Conservation (phyloP, 2,888 invertebrate species). For the Cosmia trapezina region DNA sequence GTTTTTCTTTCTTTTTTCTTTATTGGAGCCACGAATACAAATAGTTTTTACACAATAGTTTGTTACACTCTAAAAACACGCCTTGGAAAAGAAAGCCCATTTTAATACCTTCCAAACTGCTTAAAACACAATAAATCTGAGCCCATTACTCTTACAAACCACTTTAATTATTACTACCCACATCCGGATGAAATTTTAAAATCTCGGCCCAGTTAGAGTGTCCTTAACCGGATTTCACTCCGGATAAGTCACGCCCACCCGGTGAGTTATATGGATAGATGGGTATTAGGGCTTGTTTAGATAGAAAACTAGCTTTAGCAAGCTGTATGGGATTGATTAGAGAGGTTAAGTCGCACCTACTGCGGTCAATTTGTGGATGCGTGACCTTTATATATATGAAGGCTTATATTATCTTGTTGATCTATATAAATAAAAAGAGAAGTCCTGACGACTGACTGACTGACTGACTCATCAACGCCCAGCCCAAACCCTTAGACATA, state of each 20-base stretch:
- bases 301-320: neutral
- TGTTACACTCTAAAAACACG: neutral
- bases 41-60: neutral
- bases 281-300: conserved; percentile 6
- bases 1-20: no score
- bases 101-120: neutral
- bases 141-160: conserved; percentile 40
- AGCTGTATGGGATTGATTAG: neutral
- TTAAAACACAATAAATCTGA: conserved; percentile 28
- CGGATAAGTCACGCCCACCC: conserved; percentile 29
- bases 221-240: conserved; percentile 52
- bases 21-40: neutral
- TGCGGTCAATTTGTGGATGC: neutral
- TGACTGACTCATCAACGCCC: no score
- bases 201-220: conserved; percentile 33
- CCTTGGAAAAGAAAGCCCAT: neutral
- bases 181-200: conserved; percentile 45
- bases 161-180: conserved; percentile 52
- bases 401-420: no score
- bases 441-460: no score
- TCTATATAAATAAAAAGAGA: no score
- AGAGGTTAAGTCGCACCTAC: no score
- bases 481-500: no score
- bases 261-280: conserved; percentile 38
- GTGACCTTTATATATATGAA: neutral